Evolutionary conservation across 1,140 invertebrate genomes (phyloP), one percentile per base, ranked within the genome.

Genomic region (Eulimnadia texana): DNA sequence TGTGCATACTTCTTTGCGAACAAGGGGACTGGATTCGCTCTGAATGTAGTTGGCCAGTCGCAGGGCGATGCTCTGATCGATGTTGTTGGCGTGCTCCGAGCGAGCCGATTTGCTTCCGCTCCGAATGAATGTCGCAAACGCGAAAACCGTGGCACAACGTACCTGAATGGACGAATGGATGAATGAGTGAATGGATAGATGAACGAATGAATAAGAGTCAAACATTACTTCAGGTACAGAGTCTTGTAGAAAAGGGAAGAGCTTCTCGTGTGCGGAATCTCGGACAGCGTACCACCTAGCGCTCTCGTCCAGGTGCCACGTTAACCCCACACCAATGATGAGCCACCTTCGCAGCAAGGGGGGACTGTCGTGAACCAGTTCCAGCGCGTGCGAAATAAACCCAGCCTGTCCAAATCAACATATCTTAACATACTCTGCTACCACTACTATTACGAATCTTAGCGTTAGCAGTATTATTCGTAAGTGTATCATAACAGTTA

Each of bases 201-300:
- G n/a, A n/a, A n/a, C n/a, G n/a, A n/a, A n/a, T n/a, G n/a, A n/a
- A n/a, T n/a, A 66, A 60, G 62, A 66, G 22, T 16, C 13, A 62
- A 3, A 3, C 22, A 47, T 68, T 70, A 88, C 90, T 79, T 96
- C 91, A 24, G 93, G 88, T 42, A 84, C 82, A 28, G 82, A 76
- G 76, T 95, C 90, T 59, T 79, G 75, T 9, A 96, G 74, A 53
- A 95, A 76, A 29, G 74, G 79, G 67, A 84, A 89, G 1, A 97
- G 78, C 76, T 97, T 96, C 72, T 98, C 94, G 74, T 96, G 92
- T 6, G 94, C 93, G 64, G 85, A 84, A 71, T 97, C 92, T n/a
- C 95, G 77, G 13, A 93, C 93, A 10, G 92, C 94, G 54, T 88
- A 91, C 93, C 94, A 97, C 62, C 92, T 80, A 22, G 94, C 93